A percentile compares a stretch with the other conserved stretches of the same genome.
Conservation (phyloP, 2,888 invertebrate genomes). For the Drosophila leonis region DNA sequence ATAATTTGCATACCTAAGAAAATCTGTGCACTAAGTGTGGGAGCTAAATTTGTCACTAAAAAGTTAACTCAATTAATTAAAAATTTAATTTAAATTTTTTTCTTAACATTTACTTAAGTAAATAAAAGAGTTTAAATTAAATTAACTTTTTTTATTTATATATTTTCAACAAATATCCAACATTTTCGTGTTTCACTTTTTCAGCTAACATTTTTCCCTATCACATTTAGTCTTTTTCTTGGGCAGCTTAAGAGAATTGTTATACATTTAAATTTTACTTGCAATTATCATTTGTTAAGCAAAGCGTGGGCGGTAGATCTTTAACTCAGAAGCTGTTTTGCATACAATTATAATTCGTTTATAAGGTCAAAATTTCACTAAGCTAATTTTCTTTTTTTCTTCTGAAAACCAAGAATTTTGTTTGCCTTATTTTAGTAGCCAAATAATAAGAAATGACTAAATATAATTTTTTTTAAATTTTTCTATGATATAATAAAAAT, state of each 20-base stretch:
- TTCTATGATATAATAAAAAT: no score
- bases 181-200: not conserved
- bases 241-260: not conserved
- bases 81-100: not conserved
- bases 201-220: not conserved
- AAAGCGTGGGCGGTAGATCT: not conserved
- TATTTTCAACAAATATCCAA: not conserved
- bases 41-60: constrained; percentile 4
- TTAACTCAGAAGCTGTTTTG: not conserved
- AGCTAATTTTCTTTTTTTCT: not conserved
- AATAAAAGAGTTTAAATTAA: not conserved
- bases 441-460: no score
- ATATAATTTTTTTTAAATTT: no score
- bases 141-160: not conserved
- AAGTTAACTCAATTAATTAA: no score
- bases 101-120: not conserved
- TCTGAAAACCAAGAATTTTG: not conserved
- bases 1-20: constrained; percentile 32
- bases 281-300: constrained; percentile 5
- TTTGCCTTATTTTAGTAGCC: not conserved
- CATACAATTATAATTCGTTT: not conserved
- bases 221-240: not conserved
- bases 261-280: not conserved
- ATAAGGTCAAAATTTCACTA: not conserved
- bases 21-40: not conserved